A percentile compares a stretch with the other conserved stretches of the same genome.
These are phyloP conservation scores for Drosophila villosipedis DNA, from an alignment of 2,888 invertebrate species.

Conservation along the genomic window DNA sequence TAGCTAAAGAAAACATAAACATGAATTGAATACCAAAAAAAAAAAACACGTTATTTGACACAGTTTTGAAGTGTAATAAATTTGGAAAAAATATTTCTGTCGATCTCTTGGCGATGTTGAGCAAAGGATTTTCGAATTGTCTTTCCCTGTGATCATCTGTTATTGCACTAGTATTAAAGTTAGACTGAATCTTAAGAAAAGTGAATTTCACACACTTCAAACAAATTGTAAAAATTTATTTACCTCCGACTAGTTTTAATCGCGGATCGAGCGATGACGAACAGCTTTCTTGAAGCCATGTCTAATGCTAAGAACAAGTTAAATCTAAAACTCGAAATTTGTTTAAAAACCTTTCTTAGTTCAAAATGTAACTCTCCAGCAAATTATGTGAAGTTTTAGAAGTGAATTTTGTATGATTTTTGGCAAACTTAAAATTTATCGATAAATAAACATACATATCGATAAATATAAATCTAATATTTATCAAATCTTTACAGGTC, in stretches of 20 bases:
- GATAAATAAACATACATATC: not conserved
- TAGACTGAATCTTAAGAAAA: not conserved
- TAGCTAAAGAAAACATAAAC: not conserved
- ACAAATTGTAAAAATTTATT: not conserved
- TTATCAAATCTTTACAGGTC: constrained; percentile 65
- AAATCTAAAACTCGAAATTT: not conserved
- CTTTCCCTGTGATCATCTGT: not conserved
- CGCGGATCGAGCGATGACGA: too few species aligned
- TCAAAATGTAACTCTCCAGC: not conserved
- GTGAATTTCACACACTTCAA: not conserved
- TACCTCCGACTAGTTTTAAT: not conserved
- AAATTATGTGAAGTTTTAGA: not conserved
- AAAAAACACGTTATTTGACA: not conserved
- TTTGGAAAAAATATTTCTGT: not conserved
- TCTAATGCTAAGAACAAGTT: not conserved
- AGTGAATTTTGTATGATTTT: not conserved
- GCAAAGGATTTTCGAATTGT: not conserved
- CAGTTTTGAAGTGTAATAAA: not conserved
- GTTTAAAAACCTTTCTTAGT: not conserved
- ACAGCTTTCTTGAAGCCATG: not conserved
- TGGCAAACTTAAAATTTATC: not conserved
- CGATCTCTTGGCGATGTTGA: not conserved
- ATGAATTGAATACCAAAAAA: not conserved
- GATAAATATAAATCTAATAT: constrained; percentile 11
- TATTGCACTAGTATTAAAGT: not conserved